Conservation (phyloP, 2,888 invertebrate species). For the Agrotis exclamationis region DNA sequence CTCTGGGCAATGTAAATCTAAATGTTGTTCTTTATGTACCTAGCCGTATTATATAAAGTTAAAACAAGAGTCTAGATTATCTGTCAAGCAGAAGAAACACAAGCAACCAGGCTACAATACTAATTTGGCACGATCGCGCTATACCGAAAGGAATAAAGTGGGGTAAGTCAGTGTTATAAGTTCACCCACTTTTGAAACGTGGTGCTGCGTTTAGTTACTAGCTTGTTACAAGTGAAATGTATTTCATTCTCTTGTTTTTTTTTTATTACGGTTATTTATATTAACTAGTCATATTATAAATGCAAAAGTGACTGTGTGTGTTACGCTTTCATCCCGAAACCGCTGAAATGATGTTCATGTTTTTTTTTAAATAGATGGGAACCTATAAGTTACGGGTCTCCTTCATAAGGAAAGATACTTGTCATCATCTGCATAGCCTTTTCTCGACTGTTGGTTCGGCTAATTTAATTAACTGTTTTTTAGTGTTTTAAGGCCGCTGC, state of each 20-base stretch:
- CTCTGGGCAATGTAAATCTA: neutral
- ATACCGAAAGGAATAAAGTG: slow-evolving; percentile 71
- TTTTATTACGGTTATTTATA: too few species aligned
- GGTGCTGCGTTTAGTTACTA: slow-evolving; percentile 51
- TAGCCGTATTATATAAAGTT: neutral
- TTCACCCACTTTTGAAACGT: slow-evolving; percentile 72
- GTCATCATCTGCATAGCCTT: too few species aligned
- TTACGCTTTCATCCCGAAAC: too few species aligned
- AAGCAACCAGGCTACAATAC: slow-evolving; percentile 61
- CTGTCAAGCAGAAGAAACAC: slow-evolving; percentile 44
- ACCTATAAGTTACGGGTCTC: too few species aligned
- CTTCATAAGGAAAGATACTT: too few species aligned
- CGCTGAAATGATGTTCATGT: too few species aligned
- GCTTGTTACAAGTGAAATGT: neutral
- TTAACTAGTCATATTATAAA: too few species aligned
- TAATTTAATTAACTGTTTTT: too few species aligned
- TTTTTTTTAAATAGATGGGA: too few species aligned
- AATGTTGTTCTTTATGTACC: slow-evolving; percentile 4
- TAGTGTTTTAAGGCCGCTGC: too few species aligned
- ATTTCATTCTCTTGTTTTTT: neutral
- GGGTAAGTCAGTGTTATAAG: slow-evolving; percentile 75
- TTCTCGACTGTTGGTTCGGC: too few species aligned
- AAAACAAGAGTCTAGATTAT: slow-evolving; percentile 36
- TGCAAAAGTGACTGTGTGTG: too few species aligned
- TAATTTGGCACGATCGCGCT: slow-evolving; percentile 74